A percentile compares a stretch with the other conserved stretches of the same genome.
These are phyloP conservation scores for Anas bahamensis DNA, from an alignment of 2,797 vertebrate species.

Conservation along the genomic window DNA sequence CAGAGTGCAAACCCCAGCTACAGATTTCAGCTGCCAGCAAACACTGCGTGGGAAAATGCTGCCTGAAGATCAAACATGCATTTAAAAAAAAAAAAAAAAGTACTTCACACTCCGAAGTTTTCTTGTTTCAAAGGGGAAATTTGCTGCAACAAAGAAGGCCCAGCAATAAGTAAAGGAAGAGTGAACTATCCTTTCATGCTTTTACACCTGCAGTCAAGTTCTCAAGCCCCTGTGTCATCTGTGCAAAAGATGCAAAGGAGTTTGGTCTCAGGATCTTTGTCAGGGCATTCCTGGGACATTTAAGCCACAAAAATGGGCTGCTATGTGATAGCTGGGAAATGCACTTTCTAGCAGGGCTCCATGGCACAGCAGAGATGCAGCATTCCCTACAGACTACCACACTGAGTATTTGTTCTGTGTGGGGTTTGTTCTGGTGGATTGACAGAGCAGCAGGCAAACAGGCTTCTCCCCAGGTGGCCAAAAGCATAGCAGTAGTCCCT, in stretches of 20 bases:
- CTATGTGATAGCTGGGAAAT: neutral
- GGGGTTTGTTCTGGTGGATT: neutral
- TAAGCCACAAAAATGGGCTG: neutral
- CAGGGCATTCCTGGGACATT: neutral
- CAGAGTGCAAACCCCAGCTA: neutral
- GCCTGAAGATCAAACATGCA: neutral
- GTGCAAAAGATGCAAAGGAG: neutral
- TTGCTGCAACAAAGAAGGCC: neutral
- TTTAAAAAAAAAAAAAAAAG: neutral
- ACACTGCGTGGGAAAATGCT: neutral
- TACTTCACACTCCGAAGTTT: neutral
- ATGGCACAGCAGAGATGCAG: neutral
- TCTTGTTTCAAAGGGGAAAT: neutral
- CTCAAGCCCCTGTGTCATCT: neutral
- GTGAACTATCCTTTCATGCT: neutral
- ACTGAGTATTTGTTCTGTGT: neutral
- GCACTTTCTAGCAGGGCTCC: neutral
- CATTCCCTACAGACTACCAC: neutral
- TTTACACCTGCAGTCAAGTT: neutral
- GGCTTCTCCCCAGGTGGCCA: neutral
- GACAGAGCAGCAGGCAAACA: neutral
- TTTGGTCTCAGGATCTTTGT: neutral
- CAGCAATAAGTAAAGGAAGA: neutral
- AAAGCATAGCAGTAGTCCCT: neutral
- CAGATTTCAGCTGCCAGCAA: neutral